Conservation (phyloP, 2,797 vertebrate genomes). For the Microctenopoma stevenorrisi region DNA sequence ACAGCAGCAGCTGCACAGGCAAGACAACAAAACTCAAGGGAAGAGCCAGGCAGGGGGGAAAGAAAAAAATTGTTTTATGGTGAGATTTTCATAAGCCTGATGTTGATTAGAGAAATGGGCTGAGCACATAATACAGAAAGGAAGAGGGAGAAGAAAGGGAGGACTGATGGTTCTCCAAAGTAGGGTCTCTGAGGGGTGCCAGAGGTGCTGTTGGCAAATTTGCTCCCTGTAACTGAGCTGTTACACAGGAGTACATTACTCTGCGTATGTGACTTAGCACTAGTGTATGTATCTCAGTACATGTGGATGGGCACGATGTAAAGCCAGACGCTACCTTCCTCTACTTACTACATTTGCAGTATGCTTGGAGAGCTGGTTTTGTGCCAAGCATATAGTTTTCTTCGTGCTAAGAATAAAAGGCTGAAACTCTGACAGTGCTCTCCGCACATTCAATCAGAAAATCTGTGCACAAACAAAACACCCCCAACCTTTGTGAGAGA, state of each 20-base stretch:
- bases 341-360: slow-evolving; percentile 49
- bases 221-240: slow-evolving; percentile 71
- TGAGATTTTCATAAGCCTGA: slow-evolving; percentile 70
- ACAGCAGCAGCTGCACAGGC: slow-evolving; percentile 72
- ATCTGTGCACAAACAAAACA: slow-evolving; percentile 63
- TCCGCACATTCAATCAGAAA: slow-evolving; percentile 43
- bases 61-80: slow-evolving; percentile 68
- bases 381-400: slow-evolving; percentile 65
- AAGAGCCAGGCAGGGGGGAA: slow-evolving; percentile 58
- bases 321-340: slow-evolving; percentile 48
- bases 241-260: slow-evolving; percentile 64
- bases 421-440: slow-evolving; percentile 45
- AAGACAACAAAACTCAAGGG: slow-evolving; percentile 69
- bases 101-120: slow-evolving; percentile 75
- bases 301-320: slow-evolving; percentile 2
- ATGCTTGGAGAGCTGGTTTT: slow-evolving; percentile 63
- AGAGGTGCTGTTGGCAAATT: slow-evolving; percentile 65
- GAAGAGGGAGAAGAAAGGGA: slow-evolving; percentile 39
- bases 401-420: slow-evolving; percentile 65
- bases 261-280: background rate
- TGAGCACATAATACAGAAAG: slow-evolving; percentile 66
- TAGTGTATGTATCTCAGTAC: slow-evolving; percentile 21
- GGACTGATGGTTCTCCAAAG: slow-evolving; percentile 46
- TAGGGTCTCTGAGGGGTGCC: slow-evolving; percentile 58
- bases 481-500: slow-evolving; percentile 55